Evolutionary conservation across 1,140 invertebrate genomes (phyloP), one percentile per base, ranked within the genome.

Genomic region (Drosophila lowei): DNA sequence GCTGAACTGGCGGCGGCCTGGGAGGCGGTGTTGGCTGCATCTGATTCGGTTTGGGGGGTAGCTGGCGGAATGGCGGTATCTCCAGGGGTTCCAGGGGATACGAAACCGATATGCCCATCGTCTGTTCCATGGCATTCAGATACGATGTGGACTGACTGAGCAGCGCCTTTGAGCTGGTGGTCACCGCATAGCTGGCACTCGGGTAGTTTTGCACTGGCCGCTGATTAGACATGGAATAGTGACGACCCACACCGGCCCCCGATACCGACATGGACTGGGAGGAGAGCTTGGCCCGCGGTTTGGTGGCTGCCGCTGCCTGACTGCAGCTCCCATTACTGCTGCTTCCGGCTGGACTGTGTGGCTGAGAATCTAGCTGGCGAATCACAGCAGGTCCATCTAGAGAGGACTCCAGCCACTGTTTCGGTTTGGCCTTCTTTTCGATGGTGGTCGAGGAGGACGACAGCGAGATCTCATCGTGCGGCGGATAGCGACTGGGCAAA

Each of bases 351-450:
- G 81, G 81, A 63, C 77, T 80, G 25, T 84, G 80, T 0, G 80
- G 72, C 4, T 66, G 62, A 11, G 81, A 67, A 0, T 86, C 81
- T 11, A 88, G 62, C 53, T 86, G 72, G 21, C 90, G 75, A 15
- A 91, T 90, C 6, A 91, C 79, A 21, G 83, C 77, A 0, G 92
- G 92, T 7, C 92, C 92, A 71, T 93, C 93, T 21, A 93, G 67
- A 13, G 92, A 93, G 0, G 92, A 93, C 74, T 93, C 93, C 57
- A 92, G 60, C 92, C 90, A 91, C 86, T 92, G 92, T 78, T 92
- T 92, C 55, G 91, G 79, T 75, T 92, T 92, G 16, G 90, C 38
- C 23, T 88, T 86, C 66, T 86, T 86, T 21, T 86, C 83, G 18
- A 76, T 79, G 43, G 63, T 75, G 0, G 64, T 65, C 23, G 91